Conservation (phyloP, 1,140 invertebrate species). For the Drosophila orosa region DNA sequence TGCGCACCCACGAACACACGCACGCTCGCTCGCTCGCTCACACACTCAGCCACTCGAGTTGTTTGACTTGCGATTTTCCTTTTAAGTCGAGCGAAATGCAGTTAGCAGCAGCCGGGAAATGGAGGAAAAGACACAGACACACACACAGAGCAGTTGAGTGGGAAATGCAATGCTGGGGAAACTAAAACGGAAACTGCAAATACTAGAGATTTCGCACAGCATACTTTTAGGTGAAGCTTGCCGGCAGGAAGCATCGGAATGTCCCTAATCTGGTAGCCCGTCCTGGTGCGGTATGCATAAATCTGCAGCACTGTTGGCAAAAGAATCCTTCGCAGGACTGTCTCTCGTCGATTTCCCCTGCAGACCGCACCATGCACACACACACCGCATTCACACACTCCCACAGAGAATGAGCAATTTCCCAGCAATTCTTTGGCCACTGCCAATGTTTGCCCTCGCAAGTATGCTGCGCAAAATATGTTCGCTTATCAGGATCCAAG, state of each 20-base stretch:
- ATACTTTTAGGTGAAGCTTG: slow-evolving; percentile 30
- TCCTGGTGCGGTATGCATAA: slow-evolving; percentile 30
- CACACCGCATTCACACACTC: slow-evolving; percentile 2
- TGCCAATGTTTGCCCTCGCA: slow-evolving; percentile 41
- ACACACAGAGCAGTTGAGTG: slow-evolving; percentile 16
- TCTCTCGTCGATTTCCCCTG: background rate
- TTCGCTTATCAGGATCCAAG: slow-evolving; percentile 42
- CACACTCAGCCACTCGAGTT: slow-evolving; percentile 28
- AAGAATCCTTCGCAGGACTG: slow-evolving; percentile 15
- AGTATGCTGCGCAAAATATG: slow-evolving; percentile 40
- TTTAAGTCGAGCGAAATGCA: slow-evolving; percentile 59
- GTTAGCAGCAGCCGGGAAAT: slow-evolving; percentile 28
- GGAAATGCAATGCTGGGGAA: slow-evolving; percentile 30
- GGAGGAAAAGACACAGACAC: slow-evolving; percentile 34
- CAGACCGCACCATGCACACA: slow-evolving; percentile 1
- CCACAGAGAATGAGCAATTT: slow-evolving; percentile 34
- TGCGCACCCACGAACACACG: slow-evolving; percentile 19
- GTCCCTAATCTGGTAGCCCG: slow-evolving; percentile 24
- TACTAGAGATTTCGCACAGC: slow-evolving; percentile 15
- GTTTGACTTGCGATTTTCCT: slow-evolving; percentile 72
- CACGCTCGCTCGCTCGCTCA: slow-evolving; percentile 4
- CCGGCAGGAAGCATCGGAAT: slow-evolving; percentile 21
- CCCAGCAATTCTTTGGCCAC: slow-evolving; percentile 40
- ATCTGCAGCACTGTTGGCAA: slow-evolving; percentile 25
- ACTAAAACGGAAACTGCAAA: slow-evolving; percentile 45